A percentile compares a stretch with the other conserved stretches of the same genome.
Conservation (phyloP, 2,888 invertebrate species). For the Trichopoda pennipes region DNA sequence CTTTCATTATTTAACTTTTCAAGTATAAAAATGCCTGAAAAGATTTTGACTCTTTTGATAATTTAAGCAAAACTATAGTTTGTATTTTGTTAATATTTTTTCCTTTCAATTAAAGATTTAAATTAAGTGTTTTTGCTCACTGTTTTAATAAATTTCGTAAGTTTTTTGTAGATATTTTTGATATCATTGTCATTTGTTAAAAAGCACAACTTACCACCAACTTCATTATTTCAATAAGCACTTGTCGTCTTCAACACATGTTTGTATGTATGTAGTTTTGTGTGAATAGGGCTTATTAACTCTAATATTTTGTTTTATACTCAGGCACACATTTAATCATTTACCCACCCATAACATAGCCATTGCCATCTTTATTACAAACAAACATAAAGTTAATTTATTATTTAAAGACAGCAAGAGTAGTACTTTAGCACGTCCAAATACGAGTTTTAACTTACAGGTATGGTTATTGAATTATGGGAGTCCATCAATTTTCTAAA, state of each 20-base stretch:
- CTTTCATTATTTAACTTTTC: too few relatives aligned
- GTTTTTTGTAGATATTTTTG: not conserved
- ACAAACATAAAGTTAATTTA: slow-evolving; percentile 34
- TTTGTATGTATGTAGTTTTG: not conserved
- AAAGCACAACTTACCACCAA: slow-evolving; percentile 23
- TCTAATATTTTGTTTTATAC: slow-evolving; percentile 17
- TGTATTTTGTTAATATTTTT: too few relatives aligned
- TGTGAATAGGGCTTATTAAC: slow-evolving; percentile 11
- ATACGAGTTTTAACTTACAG: not conserved
- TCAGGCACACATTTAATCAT: slow-evolving; percentile 28
- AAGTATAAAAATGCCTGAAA: too few relatives aligned
- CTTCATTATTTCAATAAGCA: slow-evolving; percentile 2
- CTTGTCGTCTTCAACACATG: slow-evolving; percentile 1
- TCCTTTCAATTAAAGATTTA: too few relatives aligned
- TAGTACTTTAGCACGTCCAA: slow-evolving; percentile 38
- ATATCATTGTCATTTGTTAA: not conserved
- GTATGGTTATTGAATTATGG: too few relatives aligned
- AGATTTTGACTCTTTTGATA: too few relatives aligned
- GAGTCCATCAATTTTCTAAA: too few relatives aligned
- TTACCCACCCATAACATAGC: slow-evolving; percentile 4
- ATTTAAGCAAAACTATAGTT: too few relatives aligned
- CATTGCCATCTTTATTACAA: slow-evolving; percentile 15
- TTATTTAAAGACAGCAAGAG: slow-evolving; percentile 2
- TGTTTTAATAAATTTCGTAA: too few relatives aligned
- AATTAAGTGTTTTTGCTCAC: too few relatives aligned